Conservation (phyloP, 2,797 vertebrate genomes). For the Erithacus rubecula region DNA sequence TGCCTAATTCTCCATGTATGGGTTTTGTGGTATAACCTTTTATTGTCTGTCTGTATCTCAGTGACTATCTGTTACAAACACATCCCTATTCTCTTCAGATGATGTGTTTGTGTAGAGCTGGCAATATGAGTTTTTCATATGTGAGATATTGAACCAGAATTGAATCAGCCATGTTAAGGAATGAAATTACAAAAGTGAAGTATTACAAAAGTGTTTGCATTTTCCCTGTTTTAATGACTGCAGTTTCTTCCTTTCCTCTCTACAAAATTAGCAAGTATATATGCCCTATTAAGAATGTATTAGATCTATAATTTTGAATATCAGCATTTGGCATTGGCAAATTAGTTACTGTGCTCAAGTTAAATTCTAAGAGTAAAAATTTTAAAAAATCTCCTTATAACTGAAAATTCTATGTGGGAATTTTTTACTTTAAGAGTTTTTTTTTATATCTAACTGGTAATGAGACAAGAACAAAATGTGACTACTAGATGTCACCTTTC, state of each 20-base stretch:
- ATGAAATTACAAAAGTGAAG: background rate
- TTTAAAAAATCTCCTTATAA: background rate
- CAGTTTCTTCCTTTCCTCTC: background rate
- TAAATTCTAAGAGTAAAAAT: background rate
- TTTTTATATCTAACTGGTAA: background rate
- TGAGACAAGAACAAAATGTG: background rate
- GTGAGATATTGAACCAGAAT: background rate
- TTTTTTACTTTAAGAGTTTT: background rate
- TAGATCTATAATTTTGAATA: background rate
- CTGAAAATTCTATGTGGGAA: background rate
- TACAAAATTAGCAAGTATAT: background rate
- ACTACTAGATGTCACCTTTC: background rate
- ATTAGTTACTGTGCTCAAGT: background rate
- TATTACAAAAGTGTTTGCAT: background rate
- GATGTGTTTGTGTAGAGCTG: background rate
- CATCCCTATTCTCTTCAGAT: background rate
- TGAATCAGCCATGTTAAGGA: background rate
- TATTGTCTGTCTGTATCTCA: background rate
- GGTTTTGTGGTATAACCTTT: background rate
- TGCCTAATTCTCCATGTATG: background rate
- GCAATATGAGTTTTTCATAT: background rate
- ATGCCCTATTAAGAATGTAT: background rate
- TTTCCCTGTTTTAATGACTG: background rate
- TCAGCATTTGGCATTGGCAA: background rate
- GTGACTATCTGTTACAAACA: background rate